Conservation (phyloP, 2,797 vertebrate genomes). For the Leucoraja ocellata region DNA sequence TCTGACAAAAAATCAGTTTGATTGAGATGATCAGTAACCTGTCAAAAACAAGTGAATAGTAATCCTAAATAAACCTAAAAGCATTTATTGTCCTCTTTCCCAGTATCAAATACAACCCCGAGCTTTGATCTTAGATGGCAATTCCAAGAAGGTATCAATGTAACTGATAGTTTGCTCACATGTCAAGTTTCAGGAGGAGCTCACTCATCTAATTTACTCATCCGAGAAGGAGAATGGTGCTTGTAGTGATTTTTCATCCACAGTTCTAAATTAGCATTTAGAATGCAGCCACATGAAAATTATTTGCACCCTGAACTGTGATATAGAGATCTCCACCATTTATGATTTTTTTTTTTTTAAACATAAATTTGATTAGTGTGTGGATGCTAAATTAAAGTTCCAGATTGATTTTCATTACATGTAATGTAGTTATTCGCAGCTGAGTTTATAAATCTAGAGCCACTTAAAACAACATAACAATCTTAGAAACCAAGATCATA, state of each 20-base stretch:
- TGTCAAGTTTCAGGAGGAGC: not conserved
- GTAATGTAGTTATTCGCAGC: not conserved
- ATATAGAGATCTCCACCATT: not conserved
- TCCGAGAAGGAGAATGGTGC: not conserved
- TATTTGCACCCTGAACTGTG: not conserved
- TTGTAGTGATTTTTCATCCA: not conserved
- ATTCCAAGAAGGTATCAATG: not conserved
- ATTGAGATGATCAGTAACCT: not conserved
- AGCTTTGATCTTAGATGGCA: not conserved
- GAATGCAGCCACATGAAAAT: conserved; percentile 2
- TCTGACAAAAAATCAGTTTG: not conserved
- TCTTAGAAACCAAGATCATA: not conserved
- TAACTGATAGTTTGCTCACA: not conserved
- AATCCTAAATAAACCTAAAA: not conserved
- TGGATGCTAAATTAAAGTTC: not conserved
- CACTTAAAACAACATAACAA: not conserved
- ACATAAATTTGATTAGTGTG: not conserved
- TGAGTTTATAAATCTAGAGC: not conserved
- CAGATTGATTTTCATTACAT: not conserved
- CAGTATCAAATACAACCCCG: not conserved
- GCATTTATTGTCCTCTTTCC: not conserved
- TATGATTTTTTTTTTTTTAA: not conserved
- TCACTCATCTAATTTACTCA: not conserved
- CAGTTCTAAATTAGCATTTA: conserved; percentile 7
- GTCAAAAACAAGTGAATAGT: not conserved